Base-by-base conservation (phyloP, 92 coral and sea anemone species). In the Epizoanthus scotinus region DNA sequence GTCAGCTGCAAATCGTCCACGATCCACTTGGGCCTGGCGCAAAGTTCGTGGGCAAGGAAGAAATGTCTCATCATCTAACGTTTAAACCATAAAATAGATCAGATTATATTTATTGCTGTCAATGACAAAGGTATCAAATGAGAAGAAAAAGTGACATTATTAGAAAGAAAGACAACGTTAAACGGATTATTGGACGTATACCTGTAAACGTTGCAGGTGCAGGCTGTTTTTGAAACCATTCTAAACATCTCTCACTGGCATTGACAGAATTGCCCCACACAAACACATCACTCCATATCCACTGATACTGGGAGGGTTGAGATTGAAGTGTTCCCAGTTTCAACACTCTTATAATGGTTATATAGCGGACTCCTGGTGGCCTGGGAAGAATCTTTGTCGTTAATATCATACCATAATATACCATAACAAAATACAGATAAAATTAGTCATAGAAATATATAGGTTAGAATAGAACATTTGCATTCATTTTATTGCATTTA, bases 211-310 rank as follows among this genome's bases (percentile, higher is more conserved):
- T 27, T 6, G 26, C 58, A 24, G 90, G 90, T 25, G 47, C 69
- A 6, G 90, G 83, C 49, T 82, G 78, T 25, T 60, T 21, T 14
- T 52, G 42, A 49, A 82, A 73, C 90, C 90, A 86, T 12, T 74
- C 77, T 31, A 65, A 64, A 24, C 90, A 86, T 20, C 85, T 86
- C 2, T 53, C 54, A 13, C 22, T 63, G 5, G 86, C 86, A 70
- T 20, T 25, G 6, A 67, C 63, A 10, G 52, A 70, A 21, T 82
- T 82, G 2, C 63, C 54, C 91, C 91, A 87, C 56, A 78, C 71
- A 52, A 90, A 84, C 38, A 90, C 61, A 25, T 90, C 88, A 62
- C 91, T 90, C 94, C 91, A 90, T 21, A 90, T 82, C 91, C 91
- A 90, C 60, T 87, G 84, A 8, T 74, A 65, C 50, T 52, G 56